Percentiles rank a stretch among this genome's conserved stretches.
These are phyloP conservation scores for Hyppa rectilinea DNA, from an alignment of 2,888 invertebrate species.

Conservation along the genomic window DNA sequence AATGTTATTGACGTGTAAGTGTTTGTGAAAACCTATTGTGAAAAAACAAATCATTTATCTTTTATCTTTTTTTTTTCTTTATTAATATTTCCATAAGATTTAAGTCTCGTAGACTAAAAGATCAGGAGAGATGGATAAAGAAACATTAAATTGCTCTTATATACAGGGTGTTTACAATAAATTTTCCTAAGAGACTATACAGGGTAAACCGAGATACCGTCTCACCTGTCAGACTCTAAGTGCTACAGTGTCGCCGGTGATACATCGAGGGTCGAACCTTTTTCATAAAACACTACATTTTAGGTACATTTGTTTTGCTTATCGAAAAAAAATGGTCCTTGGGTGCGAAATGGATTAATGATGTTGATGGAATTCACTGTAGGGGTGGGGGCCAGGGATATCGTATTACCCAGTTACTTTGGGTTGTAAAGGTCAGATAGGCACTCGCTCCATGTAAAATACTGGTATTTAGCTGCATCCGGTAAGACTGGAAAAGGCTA, in stretches of 20 bases:
- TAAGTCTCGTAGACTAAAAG: not conserved
- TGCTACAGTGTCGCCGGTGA: constrained; percentile 17
- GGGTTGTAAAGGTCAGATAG: too few species aligned
- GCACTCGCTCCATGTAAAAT: too few species aligned
- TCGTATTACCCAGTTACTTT: too few species aligned
- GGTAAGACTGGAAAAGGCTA: too few species aligned
- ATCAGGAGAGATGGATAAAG: not conserved
- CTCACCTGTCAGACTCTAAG: constrained; percentile 28
- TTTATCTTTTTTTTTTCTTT: too few species aligned
- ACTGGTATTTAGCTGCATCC: too few species aligned
- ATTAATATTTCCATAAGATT: not conserved
- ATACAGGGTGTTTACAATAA: not conserved
- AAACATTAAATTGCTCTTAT: not conserved
- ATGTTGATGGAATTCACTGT: too few species aligned
- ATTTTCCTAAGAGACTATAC: constrained; percentile 7
- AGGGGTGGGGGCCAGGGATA: too few species aligned
- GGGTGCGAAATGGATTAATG: constrained; percentile 23
- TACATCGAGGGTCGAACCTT: constrained; percentile 40
- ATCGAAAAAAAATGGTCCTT: constrained; percentile 16
- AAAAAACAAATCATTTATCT: too few species aligned
- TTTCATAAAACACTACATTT: constrained; percentile 35
- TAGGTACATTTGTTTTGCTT: constrained; percentile 31
- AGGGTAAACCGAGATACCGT: not conserved
- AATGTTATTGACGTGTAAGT: too few species aligned
- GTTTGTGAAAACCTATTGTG: too few species aligned